Evolutionary conservation across 2,888 invertebrate genomes (phyloP).

Genomic region (Muscina levida): DNA sequence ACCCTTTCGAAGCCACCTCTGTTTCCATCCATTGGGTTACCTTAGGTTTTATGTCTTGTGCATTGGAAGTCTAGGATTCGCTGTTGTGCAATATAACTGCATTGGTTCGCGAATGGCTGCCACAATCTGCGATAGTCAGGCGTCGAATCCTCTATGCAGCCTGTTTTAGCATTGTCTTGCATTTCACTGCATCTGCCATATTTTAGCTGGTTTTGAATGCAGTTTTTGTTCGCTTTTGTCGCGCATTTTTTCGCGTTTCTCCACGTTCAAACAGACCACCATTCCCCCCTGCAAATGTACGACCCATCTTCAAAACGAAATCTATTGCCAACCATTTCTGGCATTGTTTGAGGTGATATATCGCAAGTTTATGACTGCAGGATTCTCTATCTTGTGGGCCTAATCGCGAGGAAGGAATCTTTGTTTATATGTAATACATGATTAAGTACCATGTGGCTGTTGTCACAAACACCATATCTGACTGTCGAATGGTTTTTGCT

Average conservation of each 20-base stretch:
- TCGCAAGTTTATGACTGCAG: slow-evolving; percentile 24
- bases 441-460: slow-evolving; percentile 48
- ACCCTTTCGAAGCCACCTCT: no score
- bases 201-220: slow-evolving; percentile 38
- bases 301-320: background rate
- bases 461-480: slow-evolving; percentile 49
- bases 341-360: slow-evolving; percentile 42
- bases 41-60: slow-evolving; percentile 62
- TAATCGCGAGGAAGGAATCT: slow-evolving; percentile 46
- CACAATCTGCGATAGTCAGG: background rate
- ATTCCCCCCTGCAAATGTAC: background rate
- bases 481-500: background rate
- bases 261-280: background rate
- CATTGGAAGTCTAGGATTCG: slow-evolving; percentile 45
- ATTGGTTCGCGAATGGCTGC: background rate
- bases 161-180: slow-evolving; percentile 58
- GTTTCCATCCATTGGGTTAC: slow-evolving; percentile 28
- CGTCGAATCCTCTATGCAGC: slow-evolving; percentile 40
- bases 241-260: slow-evolving; percentile 18
- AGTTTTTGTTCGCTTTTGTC: slow-evolving; percentile 12
- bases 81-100: slow-evolving; percentile 45
- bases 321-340: no score
- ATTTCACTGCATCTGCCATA: slow-evolving; percentile 50
- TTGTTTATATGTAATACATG: slow-evolving; percentile 47
- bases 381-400: slow-evolving; percentile 49